Conservation (phyloP, 2,113 vertebrate genomes). For the Menura novaehollandiae region DNA sequence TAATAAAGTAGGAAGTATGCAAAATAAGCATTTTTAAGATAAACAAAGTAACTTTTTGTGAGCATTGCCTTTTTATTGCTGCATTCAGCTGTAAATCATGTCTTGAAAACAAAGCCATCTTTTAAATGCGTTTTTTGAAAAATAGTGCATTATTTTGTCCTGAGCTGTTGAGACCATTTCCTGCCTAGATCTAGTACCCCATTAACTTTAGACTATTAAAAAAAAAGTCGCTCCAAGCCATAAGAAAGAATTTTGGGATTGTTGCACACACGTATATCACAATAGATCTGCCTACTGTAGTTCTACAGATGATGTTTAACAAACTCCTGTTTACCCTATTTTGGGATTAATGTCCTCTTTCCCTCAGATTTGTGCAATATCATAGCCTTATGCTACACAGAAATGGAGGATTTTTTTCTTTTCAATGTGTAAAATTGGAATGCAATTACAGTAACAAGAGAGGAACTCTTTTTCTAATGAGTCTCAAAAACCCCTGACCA, state of each 20-base stretch:
- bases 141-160: constrained; percentile 46
- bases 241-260: not conserved
- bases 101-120: constrained; percentile 34
- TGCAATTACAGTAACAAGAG: constrained; percentile 3
- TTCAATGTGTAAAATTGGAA: not conserved
- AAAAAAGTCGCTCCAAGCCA: not conserved
- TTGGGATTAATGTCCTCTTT: not conserved
- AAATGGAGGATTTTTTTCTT: not conserved
- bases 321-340: not conserved
- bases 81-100: constrained; percentile 58
- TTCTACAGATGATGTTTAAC: not conserved
- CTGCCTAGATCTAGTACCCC: not conserved
- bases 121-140: constrained; percentile 56
- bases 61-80: constrained; percentile 48
- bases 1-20: not conserved
- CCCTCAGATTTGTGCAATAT: not conserved
- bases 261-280: not conserved
- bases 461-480: not conserved
- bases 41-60: constrained; percentile 50
- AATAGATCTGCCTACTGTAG: not conserved
- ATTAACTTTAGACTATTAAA: not conserved
- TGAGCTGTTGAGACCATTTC: constrained; percentile 42
- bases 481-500: not conserved
- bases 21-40: constrained; percentile 60
- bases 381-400: not conserved